Base-by-base conservation (phyloP, 2,888 invertebrate genomes). In the Heliconius ethilla region DNA sequence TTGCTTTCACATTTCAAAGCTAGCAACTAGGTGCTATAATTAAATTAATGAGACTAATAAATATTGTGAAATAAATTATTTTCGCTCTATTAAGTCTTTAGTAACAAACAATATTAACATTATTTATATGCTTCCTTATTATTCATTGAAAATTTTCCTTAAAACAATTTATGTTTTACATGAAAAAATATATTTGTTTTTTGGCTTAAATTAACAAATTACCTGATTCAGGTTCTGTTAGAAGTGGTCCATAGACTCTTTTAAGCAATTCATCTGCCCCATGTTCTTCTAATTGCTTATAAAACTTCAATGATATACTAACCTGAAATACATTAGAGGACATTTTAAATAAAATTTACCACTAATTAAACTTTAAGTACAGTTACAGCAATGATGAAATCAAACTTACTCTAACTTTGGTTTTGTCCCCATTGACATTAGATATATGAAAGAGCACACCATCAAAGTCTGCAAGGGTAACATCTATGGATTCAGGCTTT, bases 391-490 rank as follows among this genome's bases (percentile, higher is more conserved):
- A 69, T 15, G 45, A 15, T 69, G 9, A 40, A 25, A 15, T 40
- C 59, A 81, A 67, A 90, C 97, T 96, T 95, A 99, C 99, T 96
- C 98, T 97, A 95, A 99, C 97, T 97, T 99, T 99, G 88, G 97
- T 97, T 96, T 99, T 99, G 93, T 99, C 99, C 87, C 97, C 97
- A 94, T 98, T 97, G 87, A 98, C 96, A 96, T 99, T 99, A 82
- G 99, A 99, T 95, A 99, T 97, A 95, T 99, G 99, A 95, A 99
- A 99, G 84, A 99, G 95, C 82, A 99, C 99, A 86, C 99, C 99
- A 96, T 99, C 99, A 95, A 99, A 99, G 95, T 99, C 99, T 85
- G 98, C 98, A 90, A 98, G 96, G 84, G 96, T 96, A 87, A 99
- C 97, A 95, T 99, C 99, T 90, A 98, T 98, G 85, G 97, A 97